These are phyloP conservation scores for Bugulina stolonifera DNA, from an alignment of 2,888 invertebrate genomes.

Conservation along the genomic window DNA sequence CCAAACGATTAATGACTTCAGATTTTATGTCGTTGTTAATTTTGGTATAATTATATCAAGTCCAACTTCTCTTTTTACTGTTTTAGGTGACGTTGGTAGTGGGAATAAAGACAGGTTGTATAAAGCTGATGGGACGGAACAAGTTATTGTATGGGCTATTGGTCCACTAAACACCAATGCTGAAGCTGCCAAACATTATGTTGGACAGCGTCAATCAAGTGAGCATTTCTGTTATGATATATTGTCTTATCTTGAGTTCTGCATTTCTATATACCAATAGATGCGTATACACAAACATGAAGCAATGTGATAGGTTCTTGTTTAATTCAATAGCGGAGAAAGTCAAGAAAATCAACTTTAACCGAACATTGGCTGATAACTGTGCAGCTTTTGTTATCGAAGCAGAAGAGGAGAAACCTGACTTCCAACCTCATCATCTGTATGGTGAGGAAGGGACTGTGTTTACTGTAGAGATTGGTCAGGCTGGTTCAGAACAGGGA, in stretches of 20 bases:
- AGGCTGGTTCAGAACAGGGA: not conserved
- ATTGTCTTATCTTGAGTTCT: not conserved
- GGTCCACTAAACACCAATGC: slow-evolving; percentile 70
- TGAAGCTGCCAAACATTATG: slow-evolving; percentile 28
- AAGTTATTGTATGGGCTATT: slow-evolving; percentile 73
- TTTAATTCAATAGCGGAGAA: too few species aligned
- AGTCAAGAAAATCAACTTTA: slow-evolving; percentile 13
- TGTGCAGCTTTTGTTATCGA: not conserved
- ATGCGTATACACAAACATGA: too few species aligned
- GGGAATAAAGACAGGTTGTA: slow-evolving; percentile 6
- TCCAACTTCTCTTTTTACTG: too few species aligned
- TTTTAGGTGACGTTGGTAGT: slow-evolving; percentile 2
- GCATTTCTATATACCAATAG: too few species aligned
- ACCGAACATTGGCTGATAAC: not conserved
- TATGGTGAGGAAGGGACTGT: slow-evolving; percentile 4
- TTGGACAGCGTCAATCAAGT: not conserved
- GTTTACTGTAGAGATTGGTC: slow-evolving; percentile 17
- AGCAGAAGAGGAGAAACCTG: not conserved
- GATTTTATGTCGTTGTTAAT: too few species aligned
- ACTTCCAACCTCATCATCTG: not conserved
- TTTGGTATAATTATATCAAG: too few species aligned
- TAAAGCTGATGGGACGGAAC: not conserved
- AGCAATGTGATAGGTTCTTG: too few species aligned
- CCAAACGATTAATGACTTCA: too few species aligned
- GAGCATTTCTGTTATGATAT: not conserved